These are phyloP conservation scores for Tachysurus fulvidraco DNA, from an alignment of 2,113 vertebrate species.

Conservation along the genomic window DNA sequence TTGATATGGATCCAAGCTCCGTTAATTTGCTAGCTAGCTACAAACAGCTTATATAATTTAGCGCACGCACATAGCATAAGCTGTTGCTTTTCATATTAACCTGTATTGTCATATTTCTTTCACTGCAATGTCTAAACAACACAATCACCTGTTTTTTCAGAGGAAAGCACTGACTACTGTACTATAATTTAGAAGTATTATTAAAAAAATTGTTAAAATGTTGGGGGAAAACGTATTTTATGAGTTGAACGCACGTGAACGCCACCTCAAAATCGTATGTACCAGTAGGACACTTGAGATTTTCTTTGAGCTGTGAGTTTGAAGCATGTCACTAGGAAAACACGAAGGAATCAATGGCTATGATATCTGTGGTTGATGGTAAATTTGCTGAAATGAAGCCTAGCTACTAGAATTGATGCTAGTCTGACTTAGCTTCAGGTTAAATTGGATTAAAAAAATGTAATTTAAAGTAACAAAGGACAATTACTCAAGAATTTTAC, in stretches of 20 bases:
- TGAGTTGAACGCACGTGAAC: no score
- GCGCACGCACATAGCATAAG: background rate
- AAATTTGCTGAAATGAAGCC: background rate
- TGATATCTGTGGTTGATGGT: no score
- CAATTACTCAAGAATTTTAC: background rate
- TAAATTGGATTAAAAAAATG: background rate
- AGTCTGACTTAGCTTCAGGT: background rate
- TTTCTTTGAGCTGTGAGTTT: no score
- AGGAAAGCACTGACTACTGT: background rate
- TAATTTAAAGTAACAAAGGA: background rate
- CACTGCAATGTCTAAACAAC: background rate
- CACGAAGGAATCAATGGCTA: no score
- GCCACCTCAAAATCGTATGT: no score
- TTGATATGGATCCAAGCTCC: background rate
- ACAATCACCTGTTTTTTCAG: background rate
- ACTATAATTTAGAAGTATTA: background rate
- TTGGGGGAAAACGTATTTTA: no score
- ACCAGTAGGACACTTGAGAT: no score
- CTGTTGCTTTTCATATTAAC: background rate
- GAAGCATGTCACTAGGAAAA: no score
- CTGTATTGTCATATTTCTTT: background rate
- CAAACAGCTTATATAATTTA: background rate
- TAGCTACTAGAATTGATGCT: background rate
- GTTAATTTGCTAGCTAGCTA: no score
- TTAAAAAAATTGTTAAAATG: background rate